Evolutionary conservation across 2,797 vertebrate species (phyloP).

Genomic region (Brotula barbata): DNA sequence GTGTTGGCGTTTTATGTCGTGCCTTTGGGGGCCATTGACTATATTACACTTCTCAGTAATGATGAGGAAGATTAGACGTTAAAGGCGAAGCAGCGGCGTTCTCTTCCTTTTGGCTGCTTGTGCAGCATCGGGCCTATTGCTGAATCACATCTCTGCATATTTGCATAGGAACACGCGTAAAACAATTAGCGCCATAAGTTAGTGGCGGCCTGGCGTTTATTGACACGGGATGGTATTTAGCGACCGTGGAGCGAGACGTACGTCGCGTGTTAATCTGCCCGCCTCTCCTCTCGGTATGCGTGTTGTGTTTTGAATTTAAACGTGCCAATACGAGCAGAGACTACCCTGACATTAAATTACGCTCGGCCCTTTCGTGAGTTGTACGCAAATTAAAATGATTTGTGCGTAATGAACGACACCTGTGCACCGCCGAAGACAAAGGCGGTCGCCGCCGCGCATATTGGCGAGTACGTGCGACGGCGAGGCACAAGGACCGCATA

Average conservation of each 20-base stretch:
- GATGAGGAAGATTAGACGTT: slow-evolving; percentile 65
- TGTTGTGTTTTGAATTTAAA: slow-evolving; percentile 23
- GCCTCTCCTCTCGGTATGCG: slow-evolving; percentile 16
- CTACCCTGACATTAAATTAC: slow-evolving; percentile 22
- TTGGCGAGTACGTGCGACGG: slow-evolving; percentile 48
- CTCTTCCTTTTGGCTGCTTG: slow-evolving; percentile 10
- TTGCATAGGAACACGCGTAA: slow-evolving; percentile 21
- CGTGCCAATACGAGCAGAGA: slow-evolving; percentile 8
- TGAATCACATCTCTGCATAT: slow-evolving; percentile 26
- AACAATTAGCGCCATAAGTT: slow-evolving; percentile 14
- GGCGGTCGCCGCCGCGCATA: slow-evolving; percentile 32
- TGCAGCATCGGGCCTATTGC: slow-evolving; percentile 3
- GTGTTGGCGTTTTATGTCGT: slow-evolving; percentile 56
- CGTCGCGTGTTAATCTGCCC: background rate
- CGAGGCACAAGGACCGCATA: slow-evolving; percentile 68
- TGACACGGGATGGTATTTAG: slow-evolving; percentile 1
- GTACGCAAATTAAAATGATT: slow-evolving; percentile 42
- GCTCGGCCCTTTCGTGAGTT: slow-evolving; percentile 8
- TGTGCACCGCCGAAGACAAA: slow-evolving; percentile 14
- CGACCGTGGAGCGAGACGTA: background rate
- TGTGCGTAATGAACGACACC: slow-evolving; percentile 36
- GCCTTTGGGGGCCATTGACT: slow-evolving; percentile 58
- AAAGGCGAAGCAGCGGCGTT: slow-evolving; percentile 42
- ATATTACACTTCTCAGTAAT: slow-evolving; percentile 66
- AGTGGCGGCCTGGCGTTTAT: slow-evolving; percentile 11